Evolutionary conservation across 2,888 invertebrate genomes (phyloP).

Genomic region (Pseudococcus viburni): DNA sequence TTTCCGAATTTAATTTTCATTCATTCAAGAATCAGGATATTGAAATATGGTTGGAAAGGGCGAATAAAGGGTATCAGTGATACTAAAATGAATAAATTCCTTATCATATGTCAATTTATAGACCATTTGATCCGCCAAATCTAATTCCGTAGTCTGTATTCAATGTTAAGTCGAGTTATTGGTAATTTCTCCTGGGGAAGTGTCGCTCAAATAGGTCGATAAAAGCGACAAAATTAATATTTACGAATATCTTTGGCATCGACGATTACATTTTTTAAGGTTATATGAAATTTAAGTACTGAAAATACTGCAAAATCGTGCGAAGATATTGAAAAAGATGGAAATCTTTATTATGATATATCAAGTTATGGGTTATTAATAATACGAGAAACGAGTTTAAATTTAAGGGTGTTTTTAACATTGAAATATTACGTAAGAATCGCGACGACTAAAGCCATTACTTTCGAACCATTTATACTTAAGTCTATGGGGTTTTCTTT

Average conservation of each 20-base stretch:
- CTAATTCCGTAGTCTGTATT: not conserved
- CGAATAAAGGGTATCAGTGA: too few relatives aligned
- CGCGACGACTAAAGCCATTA: not conserved
- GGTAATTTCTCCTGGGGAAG: not conserved
- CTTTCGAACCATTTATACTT: conserved; percentile 3
- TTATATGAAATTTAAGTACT: not conserved
- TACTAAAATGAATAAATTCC: too few relatives aligned
- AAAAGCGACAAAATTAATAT: not conserved
- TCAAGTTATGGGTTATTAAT: conserved; percentile 31
- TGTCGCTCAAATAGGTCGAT: not conserved
- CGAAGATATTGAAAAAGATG: not conserved
- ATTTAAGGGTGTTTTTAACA: conserved; percentile 32
- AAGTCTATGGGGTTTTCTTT: not conserved
- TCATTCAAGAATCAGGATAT: too few relatives aligned
- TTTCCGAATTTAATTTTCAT: too few relatives aligned
- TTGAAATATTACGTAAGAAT: not conserved
- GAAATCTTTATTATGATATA: not conserved
- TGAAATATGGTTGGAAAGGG: too few relatives aligned
- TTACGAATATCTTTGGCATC: not conserved
- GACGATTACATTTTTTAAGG: not conserved
- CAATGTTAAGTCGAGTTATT: not conserved
- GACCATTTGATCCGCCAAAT: not conserved
- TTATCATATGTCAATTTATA: too few relatives aligned
- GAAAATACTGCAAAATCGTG: not conserved
- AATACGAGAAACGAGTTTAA: not conserved